Base-by-base conservation (phyloP, 2,113 vertebrate species). In the Charina bottae region DNA sequence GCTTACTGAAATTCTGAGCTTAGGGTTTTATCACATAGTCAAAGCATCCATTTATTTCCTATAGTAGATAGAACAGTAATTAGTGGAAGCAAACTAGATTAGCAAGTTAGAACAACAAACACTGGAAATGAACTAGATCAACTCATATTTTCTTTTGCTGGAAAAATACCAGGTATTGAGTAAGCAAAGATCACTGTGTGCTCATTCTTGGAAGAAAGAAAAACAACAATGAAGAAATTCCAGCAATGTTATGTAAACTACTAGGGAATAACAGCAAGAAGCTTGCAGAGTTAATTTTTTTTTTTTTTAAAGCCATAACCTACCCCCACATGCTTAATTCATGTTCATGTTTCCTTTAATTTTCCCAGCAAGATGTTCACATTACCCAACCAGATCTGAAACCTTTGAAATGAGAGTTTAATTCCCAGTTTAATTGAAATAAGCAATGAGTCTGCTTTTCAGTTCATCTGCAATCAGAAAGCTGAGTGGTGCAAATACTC, bases 101-200 rank as follows among this genome's bases (percentile, higher is more conserved):
- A 78, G 68, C 72, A 78, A 78, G 19, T 78, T 78, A 33, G 33
- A 78, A 78, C 33, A 78, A 78, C 72, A 83, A 56, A 90, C 62
- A 90, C 24, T 90, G 90, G 78, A 90, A 90, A 58, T 53, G 90
- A 90, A 90, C 78, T 59, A 62, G 88, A 92, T 64, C 84, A 89
- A 89, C 78, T 26, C 56, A 46, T 84, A 59, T 62, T 85, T 92
- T 84, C 49, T 92, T 89, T 89, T 60, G 84, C 54, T 13, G n/a
- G 58, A 78, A 78, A 78, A 78, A 23, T 17, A 78, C 72, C 72
- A 78, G 33, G 33, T 78, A 89, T 26, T 55, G 84, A 89, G 49
- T 56, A 91, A 26, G 62, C 53, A 64, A 9, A 46, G 59, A 72
- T 28, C 68, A 84, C 53, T 59, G 68, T 59, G 64, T 83, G 83